Evolutionary conservation across 2,113 vertebrate species (phyloP), one percentile per base, ranked within the genome.

Genomic region (Apteryx owenii): DNA sequence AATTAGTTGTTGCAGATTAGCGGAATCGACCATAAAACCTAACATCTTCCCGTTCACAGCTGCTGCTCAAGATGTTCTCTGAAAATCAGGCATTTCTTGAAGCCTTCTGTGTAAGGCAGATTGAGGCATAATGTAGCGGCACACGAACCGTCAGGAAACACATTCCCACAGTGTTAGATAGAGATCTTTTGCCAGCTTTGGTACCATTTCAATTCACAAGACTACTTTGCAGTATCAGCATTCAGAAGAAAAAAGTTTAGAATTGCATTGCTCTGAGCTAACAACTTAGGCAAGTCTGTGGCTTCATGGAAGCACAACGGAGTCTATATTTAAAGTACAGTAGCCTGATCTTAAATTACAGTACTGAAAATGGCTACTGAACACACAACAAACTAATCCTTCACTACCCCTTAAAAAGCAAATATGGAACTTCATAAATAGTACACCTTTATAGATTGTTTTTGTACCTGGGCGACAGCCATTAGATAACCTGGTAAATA

Each of bases 301-400:
- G 85, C 61, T 58, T 15, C 13, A 65, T 2, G 58, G 89, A 91
- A 92, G 86, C 90, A 53, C 54, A 22, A 25, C 33, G 31, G 88
- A 8, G 78, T 91, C 93, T 82, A n/a, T 89, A 84, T 81, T 88
- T 90, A 81, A 85, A 11, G 7, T 70, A 83, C 96, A 95, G 93
- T 56, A 94, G 79, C 89, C 58, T 58, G 20, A 31, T 73, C 89
- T 75, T 81, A 88, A 90, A 70, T 93, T 91, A 54, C 89, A 85
- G 80, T 14, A 28, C 33, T 29, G 90, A 78, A 81, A 56, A 29
- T 71, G 56, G 80, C 64, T 40, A 44, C 60, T 12, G 88, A 87
- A 5, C 58, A 26, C 72, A 33, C 20, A 9, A 14, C 46, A 10
- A 66, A 8, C 75, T 16, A 22, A 69, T 81, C 83, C 82, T 69